A percentile compares a stretch with the other conserved stretches of the same genome.
phyloP scores from a whole-genome alignment of 35 echinoderm and acorn worm genomes.

The Patiria miniata region DNA sequence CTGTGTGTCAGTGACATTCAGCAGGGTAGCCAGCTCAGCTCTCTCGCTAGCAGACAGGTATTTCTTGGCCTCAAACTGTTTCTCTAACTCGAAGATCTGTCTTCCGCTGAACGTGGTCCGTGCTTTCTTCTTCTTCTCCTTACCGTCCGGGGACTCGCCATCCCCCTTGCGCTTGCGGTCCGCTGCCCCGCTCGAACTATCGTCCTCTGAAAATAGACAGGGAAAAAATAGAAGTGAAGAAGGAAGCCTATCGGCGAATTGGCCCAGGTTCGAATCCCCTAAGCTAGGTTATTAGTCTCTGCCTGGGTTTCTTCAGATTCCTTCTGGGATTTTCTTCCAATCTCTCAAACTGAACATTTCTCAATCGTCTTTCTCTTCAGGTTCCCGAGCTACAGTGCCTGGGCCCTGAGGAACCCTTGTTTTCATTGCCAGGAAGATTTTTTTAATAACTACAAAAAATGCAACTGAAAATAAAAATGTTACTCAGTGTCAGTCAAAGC shows the following conservation, averaged over 20 bases:
- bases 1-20: slow-evolving; percentile 99
- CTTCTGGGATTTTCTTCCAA: no score
- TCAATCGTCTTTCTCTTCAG: no score
- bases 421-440: no score
- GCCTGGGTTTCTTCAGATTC: no score
- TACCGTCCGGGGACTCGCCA: slow-evolving; percentile 53
- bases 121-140: slow-evolving; percentile 99
- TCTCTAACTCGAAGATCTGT: slow-evolving; percentile 98
- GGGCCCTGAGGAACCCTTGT: no score
- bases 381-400: no score
- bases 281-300: no score
- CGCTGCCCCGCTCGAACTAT: slow-evolving; percentile 21
- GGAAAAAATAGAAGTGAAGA: neutral
- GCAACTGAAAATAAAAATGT: no score
- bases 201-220: slow-evolving; percentile 23
- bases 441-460: no score
- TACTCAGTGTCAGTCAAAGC: no score
- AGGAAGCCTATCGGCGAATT: neutral
- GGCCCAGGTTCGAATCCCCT: no score
- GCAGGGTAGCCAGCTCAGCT: slow-evolving; percentile 88
- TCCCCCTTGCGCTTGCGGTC: slow-evolving; percentile 75
- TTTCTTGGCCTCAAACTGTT: slow-evolving; percentile 99
- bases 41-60: slow-evolving; percentile 96
- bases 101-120: slow-evolving; percentile 93
- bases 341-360: no score